Percentiles rank a stretch among this genome's conserved stretches.
Evolutionary conservation across 2,797 vertebrate species (phyloP).

Genomic region (Eulemur rubriventer): DNA sequence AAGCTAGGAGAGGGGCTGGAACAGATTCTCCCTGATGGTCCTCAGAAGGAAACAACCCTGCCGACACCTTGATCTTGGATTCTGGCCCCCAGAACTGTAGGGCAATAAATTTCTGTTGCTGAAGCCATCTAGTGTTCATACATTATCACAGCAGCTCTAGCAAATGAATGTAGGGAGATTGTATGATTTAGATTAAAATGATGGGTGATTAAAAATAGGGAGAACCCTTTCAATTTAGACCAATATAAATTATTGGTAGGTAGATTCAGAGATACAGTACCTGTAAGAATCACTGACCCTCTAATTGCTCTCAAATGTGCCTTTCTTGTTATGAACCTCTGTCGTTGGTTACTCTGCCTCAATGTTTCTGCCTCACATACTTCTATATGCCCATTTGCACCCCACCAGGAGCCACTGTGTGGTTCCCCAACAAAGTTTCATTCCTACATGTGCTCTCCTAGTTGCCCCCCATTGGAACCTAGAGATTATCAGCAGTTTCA

Average conservation of each 20-base stretch:
- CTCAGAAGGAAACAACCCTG: neutral
- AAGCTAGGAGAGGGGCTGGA: too few relatives aligned
- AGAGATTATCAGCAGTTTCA: neutral
- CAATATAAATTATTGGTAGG: neutral
- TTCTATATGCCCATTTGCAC: neutral
- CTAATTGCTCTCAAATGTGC: neutral
- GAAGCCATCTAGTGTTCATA: accelerated
- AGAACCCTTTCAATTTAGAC: neutral
- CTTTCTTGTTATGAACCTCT: neutral
- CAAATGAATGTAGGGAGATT: neutral
- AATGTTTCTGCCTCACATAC: neutral
- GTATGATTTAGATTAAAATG: neutral
- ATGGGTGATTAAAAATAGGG: neutral
- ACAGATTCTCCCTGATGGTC: neutral
- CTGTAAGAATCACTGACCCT: neutral
- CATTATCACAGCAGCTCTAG: neutral
- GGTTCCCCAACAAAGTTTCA: neutral
- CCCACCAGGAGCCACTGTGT: neutral
- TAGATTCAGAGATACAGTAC: neutral
- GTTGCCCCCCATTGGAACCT: neutral
- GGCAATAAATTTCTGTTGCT: neutral
- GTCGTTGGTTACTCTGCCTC: neutral
- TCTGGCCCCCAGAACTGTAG: neutral
- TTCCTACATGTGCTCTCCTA: neutral
- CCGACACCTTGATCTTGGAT: accelerated